Evolutionary conservation across 2,113 vertebrate genomes (phyloP), one percentile per base, ranked within the genome.

Genomic region (Hassar affinis): DNA sequence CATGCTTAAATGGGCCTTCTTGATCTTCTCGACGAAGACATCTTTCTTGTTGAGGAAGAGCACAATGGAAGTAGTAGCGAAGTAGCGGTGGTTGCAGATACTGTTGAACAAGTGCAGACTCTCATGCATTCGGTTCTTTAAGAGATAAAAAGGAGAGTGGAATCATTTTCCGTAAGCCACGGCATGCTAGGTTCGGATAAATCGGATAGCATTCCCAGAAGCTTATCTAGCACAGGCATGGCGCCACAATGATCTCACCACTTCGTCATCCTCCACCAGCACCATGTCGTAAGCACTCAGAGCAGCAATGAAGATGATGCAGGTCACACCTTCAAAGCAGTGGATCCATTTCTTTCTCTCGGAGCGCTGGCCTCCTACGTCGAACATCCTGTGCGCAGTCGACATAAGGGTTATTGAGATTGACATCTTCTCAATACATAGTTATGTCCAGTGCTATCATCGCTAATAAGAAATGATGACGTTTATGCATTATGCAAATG

Each of bases 41-140:
- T 99, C 98, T 87, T 99, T 99, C 94, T 99, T 99, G 95, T 99
- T 99, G 87, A 99, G 96, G 92, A 99, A 99, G 86, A 99, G 98
- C 82, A 99, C 97, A 0, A 99, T 98, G 86, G 97, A 99, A 75
- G 98, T 99, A 81, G 96, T 87, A 84, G 95, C 95, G 0, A 99
- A 99, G 93, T 99, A 99, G 78, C 97, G 96, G 83, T 99, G 98
- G 92, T 99, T 99, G 89, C 97, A 99, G 93, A 99, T 99, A 86
- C 98, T 99, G 90, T 99, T 99, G 95, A 99, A 99, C 91, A 99
- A 95, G 92, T 99, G 98, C 88, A 99, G 94, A 90, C 97, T 99
- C 92, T 99, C 98, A 0, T 99, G 98, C 97, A 99, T 99, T 89
- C 97, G 97, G 84, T 99, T 99, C 97, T 99, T 89, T 64, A 89